Evolutionary conservation across 30 jellyfish, hydroid and myxozoan species (phyloP), one percentile per base, ranked within the genome.

Genomic region (Chrysaora quinquecirrha): DNA sequence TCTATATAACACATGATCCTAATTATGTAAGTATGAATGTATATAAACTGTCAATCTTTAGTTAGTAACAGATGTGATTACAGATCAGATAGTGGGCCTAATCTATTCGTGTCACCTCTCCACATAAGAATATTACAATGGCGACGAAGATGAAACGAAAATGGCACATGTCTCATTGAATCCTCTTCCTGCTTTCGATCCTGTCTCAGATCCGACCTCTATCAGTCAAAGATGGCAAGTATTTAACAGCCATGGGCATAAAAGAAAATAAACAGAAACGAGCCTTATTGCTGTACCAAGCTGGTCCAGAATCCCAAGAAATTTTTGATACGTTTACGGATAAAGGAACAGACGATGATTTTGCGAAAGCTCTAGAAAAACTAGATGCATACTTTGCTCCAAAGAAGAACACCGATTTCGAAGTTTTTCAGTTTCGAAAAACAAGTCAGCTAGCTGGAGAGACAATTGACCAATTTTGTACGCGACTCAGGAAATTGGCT

Each of bases 401-500:
- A 19, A 69, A 69, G 67, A 69, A 69, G 31, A 69, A 69, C 31
- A 25, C 19, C 12, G 81, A 69, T 67, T 69, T 24, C 25, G 81
- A 69, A 69, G 24, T 69, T 24, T 69, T 69, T 43, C 81, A 69
- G 29, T 30, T 69, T 22, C 81, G 81, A n/a, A 69, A 69, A 69
- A 20, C 81, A 23, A 69, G n/a, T 14, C 81, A 69, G 56, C 10
- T 69, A n/a, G n/a, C 69, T 21, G 81, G 31, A 16, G 81, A 69
- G 31, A 69, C 81, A 69, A 32, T 69, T 9, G 71, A 31, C 34
- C 81, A 69, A 69, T 69, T 69, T 25, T 69, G 81, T 67, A 25
- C 34, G n/a, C 3, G 69, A 19, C 67, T 23, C 19, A 27, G 81
- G 31, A 69, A 69, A 69, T 67, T 69, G 14, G 81, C 81, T 32